Conservation (phyloP, 1,140 invertebrate species). For the Orius insidiosus region DNA sequence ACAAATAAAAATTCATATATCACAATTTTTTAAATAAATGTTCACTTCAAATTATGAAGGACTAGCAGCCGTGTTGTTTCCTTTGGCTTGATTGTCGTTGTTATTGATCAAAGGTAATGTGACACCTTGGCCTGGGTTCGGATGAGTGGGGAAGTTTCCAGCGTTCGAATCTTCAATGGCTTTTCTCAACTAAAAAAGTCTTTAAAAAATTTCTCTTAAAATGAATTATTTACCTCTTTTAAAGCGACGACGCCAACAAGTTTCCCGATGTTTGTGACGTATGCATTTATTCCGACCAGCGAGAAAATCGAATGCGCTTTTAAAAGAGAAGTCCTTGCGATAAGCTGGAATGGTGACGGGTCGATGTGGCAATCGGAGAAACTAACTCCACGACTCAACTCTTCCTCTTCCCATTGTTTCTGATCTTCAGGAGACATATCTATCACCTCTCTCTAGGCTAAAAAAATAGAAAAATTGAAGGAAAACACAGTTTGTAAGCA, state of each 20-base stretch:
- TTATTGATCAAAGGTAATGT: conserved; percentile 7
- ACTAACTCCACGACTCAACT: conserved; percentile 69
- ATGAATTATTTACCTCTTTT: conserved; percentile 54
- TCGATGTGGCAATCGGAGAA: conserved; percentile 84
- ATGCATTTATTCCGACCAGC: conserved; percentile 90
- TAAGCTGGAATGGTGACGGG: conserved; percentile 95
- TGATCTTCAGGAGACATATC: conserved; percentile 88
- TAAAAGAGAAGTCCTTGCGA: conserved; percentile 84
- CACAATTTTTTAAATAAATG: no score
- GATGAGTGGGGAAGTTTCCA: conserved; percentile 26
- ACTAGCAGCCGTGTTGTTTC: background rate
- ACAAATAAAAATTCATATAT: no score
- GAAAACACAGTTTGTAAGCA: no score
- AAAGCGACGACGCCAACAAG: conserved; percentile 90
- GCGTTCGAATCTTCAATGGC: conserved; percentile 77
- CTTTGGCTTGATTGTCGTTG: conserved; percentile 4
- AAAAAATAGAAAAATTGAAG: conserved; percentile 1
- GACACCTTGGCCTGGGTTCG: background rate
- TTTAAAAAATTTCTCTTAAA: conserved; percentile 9
- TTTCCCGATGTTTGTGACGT: conserved; percentile 90
- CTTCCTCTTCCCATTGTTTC: conserved; percentile 76
- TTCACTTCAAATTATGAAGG: no score
- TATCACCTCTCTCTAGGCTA: conserved; percentile 75
- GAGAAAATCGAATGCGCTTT: conserved; percentile 97
- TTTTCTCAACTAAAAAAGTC: conserved; percentile 46